These are phyloP conservation scores for Machimus atricapillus DNA, from an alignment of 2,888 invertebrate genomes.

Conservation along the genomic window DNA sequence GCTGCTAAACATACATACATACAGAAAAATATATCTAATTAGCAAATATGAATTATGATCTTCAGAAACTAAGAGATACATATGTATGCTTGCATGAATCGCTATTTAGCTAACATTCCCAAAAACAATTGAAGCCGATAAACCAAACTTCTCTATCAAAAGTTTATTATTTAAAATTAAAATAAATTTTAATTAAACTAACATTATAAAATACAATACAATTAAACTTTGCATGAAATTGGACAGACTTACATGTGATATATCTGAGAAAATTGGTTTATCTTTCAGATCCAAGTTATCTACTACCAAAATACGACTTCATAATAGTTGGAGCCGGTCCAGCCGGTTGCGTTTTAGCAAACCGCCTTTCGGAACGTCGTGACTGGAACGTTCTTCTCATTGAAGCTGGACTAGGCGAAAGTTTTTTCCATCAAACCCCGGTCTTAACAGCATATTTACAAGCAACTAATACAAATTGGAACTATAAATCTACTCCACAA, in stretches of 20 bases:
- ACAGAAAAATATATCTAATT: too few species aligned
- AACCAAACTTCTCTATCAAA: background rate
- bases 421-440: conserved; percentile 57
- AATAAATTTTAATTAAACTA: background rate
- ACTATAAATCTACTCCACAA: conserved; percentile 73
- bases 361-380: conserved; percentile 61
- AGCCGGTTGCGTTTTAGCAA: conserved; percentile 69
- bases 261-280: background rate
- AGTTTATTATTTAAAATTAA: too few species aligned
- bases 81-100: background rate
- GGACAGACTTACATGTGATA: background rate
- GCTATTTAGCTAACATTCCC: background rate
- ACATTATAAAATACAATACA: background rate
- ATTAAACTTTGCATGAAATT: background rate
- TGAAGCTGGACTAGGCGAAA: conserved; percentile 65
- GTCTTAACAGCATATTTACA: conserved; percentile 56
- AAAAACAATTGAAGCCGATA: background rate
- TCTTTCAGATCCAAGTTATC: conserved; percentile 73
- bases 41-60: too few species aligned
- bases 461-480: conserved; percentile 71
- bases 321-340: conserved; percentile 86
- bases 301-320: conserved; percentile 75
- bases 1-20: too few species aligned
- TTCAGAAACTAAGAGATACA: background rate
- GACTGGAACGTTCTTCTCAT: conserved; percentile 64